Evolutionary conservation across 1,140 invertebrate genomes (phyloP).

Genomic region (Achroia grisella): DNA sequence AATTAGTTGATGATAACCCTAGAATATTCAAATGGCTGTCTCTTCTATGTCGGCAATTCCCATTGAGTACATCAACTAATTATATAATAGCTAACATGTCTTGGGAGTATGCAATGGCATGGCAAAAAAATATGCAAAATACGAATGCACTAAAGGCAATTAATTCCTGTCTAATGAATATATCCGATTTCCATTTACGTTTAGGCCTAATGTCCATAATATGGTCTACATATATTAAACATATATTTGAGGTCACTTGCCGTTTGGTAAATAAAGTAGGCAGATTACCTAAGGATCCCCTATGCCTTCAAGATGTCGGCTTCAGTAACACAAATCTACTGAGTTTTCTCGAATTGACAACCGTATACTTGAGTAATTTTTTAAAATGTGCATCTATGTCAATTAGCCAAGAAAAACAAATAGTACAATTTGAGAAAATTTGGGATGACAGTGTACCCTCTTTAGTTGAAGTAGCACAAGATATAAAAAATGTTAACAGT

Average conservation of each 20-base stretch:
- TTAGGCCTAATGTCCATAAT: conserved; percentile 87
- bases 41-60: conserved; percentile 83
- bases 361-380: conserved; percentile 85
- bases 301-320: conserved; percentile 84
- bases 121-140: conserved; percentile 85
- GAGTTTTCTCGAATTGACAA: conserved; percentile 80
- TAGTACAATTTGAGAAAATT: conserved; percentile 79
- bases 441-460: conserved; percentile 80
- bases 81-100: conserved; percentile 88
- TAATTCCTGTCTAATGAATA: conserved; percentile 76
- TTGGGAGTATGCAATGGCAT: conserved; percentile 91
- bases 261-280: conserved; percentile 92
- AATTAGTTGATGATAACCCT: conserved; percentile 47
- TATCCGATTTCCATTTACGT: conserved; percentile 77
- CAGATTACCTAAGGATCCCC: conserved; percentile 88
- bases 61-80: conserved; percentile 86
- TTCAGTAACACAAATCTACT: conserved; percentile 81
- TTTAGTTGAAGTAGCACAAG: conserved; percentile 84
- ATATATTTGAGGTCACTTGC: conserved; percentile 81
- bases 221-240: conserved; percentile 90
- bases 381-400: conserved; percentile 75
- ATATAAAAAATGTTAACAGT: conserved; percentile 82
- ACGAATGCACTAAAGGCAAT: conserved; percentile 79
- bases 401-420: conserved; percentile 59
- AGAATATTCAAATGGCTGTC: conserved; percentile 75